Conservation (phyloP, 2,888 invertebrate species). For the Onchidella celtica region DNA sequence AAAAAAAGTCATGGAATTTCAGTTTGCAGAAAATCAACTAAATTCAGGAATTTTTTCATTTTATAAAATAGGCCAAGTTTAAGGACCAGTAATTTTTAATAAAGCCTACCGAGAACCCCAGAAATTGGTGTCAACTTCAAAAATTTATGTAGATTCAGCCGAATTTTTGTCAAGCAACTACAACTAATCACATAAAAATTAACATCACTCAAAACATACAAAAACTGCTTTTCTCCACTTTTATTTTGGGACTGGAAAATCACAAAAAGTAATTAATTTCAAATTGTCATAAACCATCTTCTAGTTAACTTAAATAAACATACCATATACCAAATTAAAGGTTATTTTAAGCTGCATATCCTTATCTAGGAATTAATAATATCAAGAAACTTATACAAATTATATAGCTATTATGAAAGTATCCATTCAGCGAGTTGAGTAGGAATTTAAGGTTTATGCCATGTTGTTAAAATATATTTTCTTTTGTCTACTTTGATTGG, state of each 20-base stretch:
- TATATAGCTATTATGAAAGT: neutral
- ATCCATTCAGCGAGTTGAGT: neutral
- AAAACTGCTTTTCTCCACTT: neutral
- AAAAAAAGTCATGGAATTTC: neutral
- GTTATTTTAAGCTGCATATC: neutral
- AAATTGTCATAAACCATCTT: neutral
- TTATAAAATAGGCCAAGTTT: neutral
- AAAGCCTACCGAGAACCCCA: neutral
- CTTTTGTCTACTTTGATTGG: too few relatives aligned
- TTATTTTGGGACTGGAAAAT: neutral
- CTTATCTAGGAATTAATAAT: neutral
- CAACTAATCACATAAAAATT: neutral
- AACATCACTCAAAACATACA: neutral
- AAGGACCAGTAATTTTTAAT: neutral
- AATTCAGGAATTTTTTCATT: neutral
- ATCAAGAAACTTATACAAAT: neutral
- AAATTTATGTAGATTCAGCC: neutral
- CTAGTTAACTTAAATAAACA: neutral
- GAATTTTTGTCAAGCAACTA: neutral
- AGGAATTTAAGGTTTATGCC: neutral
- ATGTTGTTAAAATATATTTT: too few relatives aligned
- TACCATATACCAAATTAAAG: neutral
- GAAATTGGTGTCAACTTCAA: neutral
- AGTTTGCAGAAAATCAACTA: neutral
- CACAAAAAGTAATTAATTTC: neutral